phyloP scores from a whole-genome alignment of 2,888 invertebrate species.

The Pyrochroa serraticornis region DNA sequence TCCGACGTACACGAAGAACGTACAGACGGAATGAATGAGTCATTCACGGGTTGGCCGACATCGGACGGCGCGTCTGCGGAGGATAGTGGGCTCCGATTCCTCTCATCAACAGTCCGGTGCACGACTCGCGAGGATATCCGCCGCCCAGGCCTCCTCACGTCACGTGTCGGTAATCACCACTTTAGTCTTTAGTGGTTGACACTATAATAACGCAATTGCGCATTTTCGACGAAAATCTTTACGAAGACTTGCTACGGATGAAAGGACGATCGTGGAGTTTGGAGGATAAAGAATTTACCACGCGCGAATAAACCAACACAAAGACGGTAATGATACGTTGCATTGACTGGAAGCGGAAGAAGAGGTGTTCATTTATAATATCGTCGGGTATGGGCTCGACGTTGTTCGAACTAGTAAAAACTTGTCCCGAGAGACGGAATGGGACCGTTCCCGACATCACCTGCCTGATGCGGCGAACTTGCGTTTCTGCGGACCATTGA shows the following conservation, averaged over 20 bases:
- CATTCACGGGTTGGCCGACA: slow-evolving; percentile 35
- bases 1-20: slow-evolving; percentile 11
- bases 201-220: no score
- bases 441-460: slow-evolving; percentile 10
- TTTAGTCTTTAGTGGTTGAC: not conserved
- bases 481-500: slow-evolving; percentile 1
- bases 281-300: slow-evolving; percentile 1
- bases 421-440: slow-evolving; percentile 25
- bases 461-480: slow-evolving; percentile 7
- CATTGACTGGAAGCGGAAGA: slow-evolving; percentile 30
- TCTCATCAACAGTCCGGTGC: slow-evolving; percentile 49
- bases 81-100: slow-evolving; percentile 42
- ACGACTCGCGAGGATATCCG: slow-evolving; percentile 50
- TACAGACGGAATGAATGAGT: slow-evolving; percentile 36
- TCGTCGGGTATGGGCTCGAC: slow-evolving; percentile 26
- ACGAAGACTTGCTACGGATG: no score
- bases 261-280: no score
- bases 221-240: no score
- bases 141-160: slow-evolving; percentile 36
- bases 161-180: slow-evolving; percentile 18
- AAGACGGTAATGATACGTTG: slow-evolving; percentile 23
- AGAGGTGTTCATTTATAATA: slow-evolving; percentile 39
- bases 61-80: slow-evolving; percentile 36
- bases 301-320: slow-evolving; percentile 21
- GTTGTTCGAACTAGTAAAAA: slow-evolving; percentile 30